Evolutionary conservation across 2,888 invertebrate genomes (phyloP).

Genomic region (Morpho helenor): DNA sequence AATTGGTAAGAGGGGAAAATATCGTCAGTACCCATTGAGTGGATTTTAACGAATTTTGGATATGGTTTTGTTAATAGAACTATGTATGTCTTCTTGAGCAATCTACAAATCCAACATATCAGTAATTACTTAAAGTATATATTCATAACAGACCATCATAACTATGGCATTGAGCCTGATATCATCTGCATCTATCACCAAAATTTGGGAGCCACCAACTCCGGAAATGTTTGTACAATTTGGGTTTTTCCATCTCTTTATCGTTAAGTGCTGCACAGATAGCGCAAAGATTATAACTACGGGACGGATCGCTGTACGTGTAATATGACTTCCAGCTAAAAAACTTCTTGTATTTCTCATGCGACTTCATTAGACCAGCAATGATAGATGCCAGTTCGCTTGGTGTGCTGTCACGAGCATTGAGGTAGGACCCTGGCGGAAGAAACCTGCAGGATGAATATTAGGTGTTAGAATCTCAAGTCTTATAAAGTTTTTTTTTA

Average conservation of each 20-base stretch:
- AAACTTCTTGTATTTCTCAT: constrained; percentile 42
- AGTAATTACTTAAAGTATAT: too few relatives aligned
- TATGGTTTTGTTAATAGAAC: too few relatives aligned
- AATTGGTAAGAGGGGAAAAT: too few relatives aligned
- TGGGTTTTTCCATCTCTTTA: constrained; percentile 29
- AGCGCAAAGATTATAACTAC: constrained; percentile 44
- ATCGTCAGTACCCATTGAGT: too few relatives aligned
- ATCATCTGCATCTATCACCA: constrained; percentile 27
- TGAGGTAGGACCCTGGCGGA: constrained; percentile 59
- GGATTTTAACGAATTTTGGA: too few relatives aligned
- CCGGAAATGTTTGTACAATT: constrained; percentile 46
- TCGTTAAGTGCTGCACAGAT: constrained; percentile 53
- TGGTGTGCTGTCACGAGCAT: constrained; percentile 37
- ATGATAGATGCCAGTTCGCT: constrained; percentile 44
- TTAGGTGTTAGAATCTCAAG: background rate
- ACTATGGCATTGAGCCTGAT: constrained; percentile 2
- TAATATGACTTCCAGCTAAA: constrained; percentile 53
- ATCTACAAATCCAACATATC: too few relatives aligned
- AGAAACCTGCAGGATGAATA: constrained; percentile 49
- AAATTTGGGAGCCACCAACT: constrained; percentile 54
- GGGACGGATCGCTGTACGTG: constrained; percentile 38
- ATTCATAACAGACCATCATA: background rate
- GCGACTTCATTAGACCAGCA: constrained; percentile 38
- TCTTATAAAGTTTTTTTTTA: too few relatives aligned
- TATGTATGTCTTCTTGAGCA: too few relatives aligned